Percentiles rank a stretch among this genome's conserved stretches.
phyloP scores from a whole-genome alignment of 2,797 vertebrate species.

The Loriculus beryllinus region DNA sequence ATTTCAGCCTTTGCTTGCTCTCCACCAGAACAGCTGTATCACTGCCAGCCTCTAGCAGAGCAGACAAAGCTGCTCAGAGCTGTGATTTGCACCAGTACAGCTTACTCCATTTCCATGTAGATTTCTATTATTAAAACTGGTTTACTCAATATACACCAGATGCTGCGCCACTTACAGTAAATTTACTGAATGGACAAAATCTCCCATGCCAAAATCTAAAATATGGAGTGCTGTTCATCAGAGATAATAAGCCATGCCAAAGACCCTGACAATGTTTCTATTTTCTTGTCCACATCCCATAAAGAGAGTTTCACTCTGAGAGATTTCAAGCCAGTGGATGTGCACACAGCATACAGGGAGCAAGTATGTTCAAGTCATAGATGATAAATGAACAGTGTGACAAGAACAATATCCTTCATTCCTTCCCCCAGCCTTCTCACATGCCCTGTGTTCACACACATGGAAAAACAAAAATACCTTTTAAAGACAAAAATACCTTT shows the following conservation, averaged over 20 bases:
- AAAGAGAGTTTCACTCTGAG: background rate
- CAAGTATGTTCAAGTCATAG: background rate
- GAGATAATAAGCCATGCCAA: background rate
- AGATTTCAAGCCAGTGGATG: background rate
- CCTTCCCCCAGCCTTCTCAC: background rate
- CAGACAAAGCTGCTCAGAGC: background rate
- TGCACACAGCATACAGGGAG: background rate
- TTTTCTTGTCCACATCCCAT: background rate
- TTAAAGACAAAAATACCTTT: conserved; percentile 42
- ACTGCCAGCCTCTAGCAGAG: background rate
- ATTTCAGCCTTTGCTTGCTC: conserved; percentile 16
- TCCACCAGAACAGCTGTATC: background rate
- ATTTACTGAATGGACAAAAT: background rate
- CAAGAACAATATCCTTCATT: background rate
- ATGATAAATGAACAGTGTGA: background rate
- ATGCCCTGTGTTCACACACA: background rate
- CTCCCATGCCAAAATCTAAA: background rate
- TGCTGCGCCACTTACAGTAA: background rate
- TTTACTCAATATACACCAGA: background rate
- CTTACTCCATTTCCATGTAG: background rate
- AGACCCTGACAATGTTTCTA: background rate
- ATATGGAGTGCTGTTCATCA: background rate
- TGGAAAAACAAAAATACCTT: conserved; percentile 34
- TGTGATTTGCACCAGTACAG: background rate
- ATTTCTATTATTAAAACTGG: background rate